phyloP scores from a whole-genome alignment of 1,140 invertebrate species.

The Phthorimaea operculella region DNA sequence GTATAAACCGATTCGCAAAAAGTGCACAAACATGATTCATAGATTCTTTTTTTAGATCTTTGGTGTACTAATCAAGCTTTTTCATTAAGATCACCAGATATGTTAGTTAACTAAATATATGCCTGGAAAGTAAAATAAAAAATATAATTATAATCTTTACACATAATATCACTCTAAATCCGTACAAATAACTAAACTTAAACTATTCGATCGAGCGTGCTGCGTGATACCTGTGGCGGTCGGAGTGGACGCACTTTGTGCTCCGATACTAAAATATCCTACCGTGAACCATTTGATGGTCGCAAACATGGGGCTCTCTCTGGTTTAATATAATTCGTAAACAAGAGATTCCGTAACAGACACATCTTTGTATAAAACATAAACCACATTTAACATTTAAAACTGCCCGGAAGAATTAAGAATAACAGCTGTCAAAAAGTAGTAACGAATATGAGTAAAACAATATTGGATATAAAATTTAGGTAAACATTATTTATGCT shows the following conservation, averaged over 20 bases:
- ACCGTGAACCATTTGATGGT: too few species aligned
- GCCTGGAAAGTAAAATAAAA: constrained; percentile 6
- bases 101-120: constrained; percentile 10
- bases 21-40: background rate
- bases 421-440: too few species aligned
- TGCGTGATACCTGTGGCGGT: background rate
- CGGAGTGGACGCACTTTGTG: background rate
- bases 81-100: constrained; percentile 13
- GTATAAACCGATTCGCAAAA: background rate
- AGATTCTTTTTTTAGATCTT: constrained; percentile 20
- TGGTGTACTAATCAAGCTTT: constrained; percentile 18
- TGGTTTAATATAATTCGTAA: too few species aligned
- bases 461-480: too few species aligned
- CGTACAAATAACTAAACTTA: constrained; percentile 25
- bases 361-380: too few species aligned
- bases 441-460: too few species aligned
- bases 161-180: constrained; percentile 45
- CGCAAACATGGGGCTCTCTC: too few species aligned
- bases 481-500: too few species aligned
- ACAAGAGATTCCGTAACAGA: too few species aligned
- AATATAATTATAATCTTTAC: constrained; percentile 32
- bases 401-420: too few species aligned
- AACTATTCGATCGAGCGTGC: background rate
- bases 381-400: too few species aligned
- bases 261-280: background rate